Evolutionary conservation across 1,140 invertebrate genomes (phyloP).

Genomic region (Zaprionus tsacasi): DNA sequence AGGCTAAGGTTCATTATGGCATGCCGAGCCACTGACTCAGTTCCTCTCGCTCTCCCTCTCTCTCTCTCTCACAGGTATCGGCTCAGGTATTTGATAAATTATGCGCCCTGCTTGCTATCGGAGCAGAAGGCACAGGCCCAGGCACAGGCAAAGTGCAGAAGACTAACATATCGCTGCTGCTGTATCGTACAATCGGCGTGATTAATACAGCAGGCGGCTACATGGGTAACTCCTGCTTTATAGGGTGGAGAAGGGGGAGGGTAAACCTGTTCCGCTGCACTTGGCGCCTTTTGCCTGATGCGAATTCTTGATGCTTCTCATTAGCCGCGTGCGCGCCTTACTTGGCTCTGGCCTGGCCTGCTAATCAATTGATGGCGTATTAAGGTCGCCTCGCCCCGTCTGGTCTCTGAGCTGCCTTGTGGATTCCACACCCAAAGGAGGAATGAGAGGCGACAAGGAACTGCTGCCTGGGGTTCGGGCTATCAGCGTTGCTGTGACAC

Average conservation of each 20-base stretch:
- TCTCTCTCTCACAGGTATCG: too few species aligned
- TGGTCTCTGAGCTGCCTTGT: neutral
- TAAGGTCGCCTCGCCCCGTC: slow-evolving; percentile 56
- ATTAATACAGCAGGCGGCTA: slow-evolving; percentile 56
- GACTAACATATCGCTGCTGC: slow-evolving; percentile 50
- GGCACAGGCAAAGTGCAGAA: slow-evolving; percentile 58
- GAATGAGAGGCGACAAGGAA: neutral
- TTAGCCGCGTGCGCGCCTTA: slow-evolving; percentile 63
- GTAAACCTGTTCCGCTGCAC: slow-evolving; percentile 62
- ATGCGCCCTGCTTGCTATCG: slow-evolving; percentile 65
- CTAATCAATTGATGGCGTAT: slow-evolving; percentile 78
- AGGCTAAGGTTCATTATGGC: slow-evolving; percentile 81
- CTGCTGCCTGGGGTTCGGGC: slow-evolving; percentile 15
- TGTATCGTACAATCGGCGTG: slow-evolving; percentile 68
- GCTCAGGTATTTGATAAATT: slow-evolving; percentile 73
- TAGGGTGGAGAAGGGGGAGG: neutral
- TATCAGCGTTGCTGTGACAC: slow-evolving; percentile 62
- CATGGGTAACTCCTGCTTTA: neutral
- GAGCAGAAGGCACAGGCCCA: slow-evolving; percentile 1
- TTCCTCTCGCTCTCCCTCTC: slow-evolving; percentile 3
- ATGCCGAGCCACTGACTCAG: slow-evolving; percentile 70
- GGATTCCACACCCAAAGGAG: neutral
- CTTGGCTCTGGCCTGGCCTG: slow-evolving; percentile 35
- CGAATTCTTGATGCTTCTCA: slow-evolving; percentile 47
- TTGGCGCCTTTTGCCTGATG: slow-evolving; percentile 55